Evolutionary conservation across 1,140 invertebrate genomes (phyloP).

Genomic region (Saccostrea glomerata): DNA sequence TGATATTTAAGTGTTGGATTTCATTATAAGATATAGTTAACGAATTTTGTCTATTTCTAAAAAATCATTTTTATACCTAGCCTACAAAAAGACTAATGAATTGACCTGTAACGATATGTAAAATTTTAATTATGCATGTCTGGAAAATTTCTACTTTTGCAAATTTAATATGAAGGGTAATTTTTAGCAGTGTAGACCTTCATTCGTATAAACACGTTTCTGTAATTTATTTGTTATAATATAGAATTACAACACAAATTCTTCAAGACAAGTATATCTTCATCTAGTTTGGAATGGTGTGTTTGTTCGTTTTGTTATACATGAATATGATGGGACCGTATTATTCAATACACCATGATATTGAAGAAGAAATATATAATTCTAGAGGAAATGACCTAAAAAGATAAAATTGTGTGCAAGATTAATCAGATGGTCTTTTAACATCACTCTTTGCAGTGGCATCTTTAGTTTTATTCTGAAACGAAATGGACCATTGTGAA

Average conservation of each 20-base stretch:
- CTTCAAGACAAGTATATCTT: background rate
- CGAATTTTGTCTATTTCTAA: no score
- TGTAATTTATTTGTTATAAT: background rate
- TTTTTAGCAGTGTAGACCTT: no score
- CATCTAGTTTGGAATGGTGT: background rate
- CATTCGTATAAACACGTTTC: no score
- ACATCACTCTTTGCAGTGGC: constrained; percentile 16
- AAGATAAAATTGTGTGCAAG: constrained; percentile 1
- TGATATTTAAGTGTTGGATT: no score
- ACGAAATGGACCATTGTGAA: constrained; percentile 4
- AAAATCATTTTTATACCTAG: no score
- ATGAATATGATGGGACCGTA: background rate
- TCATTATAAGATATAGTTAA: no score
- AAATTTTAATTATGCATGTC: no score
- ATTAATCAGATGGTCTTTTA: constrained; percentile 19
- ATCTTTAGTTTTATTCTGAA: background rate
- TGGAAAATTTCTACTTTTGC: no score
- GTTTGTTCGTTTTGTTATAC: background rate
- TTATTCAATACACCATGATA: background rate
- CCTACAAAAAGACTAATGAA: no score
- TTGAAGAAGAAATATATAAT: background rate
- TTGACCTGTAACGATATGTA: no score
- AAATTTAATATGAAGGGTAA: no score
- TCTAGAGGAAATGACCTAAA: constrained; percentile 12
- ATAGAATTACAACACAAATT: background rate